Conservation (phyloP, 1,140 invertebrate species). For the Calliopsis andreniformis region DNA sequence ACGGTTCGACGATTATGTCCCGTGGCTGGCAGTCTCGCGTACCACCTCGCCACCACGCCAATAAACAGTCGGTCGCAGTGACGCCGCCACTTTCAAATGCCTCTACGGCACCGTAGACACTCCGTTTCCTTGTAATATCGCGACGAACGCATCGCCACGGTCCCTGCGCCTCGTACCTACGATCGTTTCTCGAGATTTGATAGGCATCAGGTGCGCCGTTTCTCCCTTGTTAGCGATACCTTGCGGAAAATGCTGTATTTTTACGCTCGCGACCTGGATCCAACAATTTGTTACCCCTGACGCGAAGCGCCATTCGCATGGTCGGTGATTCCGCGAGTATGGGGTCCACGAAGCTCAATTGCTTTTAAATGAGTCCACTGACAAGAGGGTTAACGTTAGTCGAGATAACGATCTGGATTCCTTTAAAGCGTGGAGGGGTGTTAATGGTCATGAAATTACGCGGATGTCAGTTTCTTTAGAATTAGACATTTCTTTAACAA, state of each 20-base stretch:
- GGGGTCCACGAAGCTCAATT: too few relatives aligned
- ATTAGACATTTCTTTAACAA: too few relatives aligned
- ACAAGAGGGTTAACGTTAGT: not conserved
- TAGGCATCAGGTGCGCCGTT: not conserved
- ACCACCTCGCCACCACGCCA: not conserved
- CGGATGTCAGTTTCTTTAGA: too few relatives aligned
- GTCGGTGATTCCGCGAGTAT: not conserved
- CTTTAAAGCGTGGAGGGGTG: too few relatives aligned
- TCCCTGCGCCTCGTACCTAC: not conserved
- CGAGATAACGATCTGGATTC: not conserved
- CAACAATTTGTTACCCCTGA: not conserved
- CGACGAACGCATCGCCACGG: not conserved
- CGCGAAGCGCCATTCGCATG: not conserved
- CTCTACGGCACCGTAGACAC: conserved; percentile 15
- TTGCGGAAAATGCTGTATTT: not conserved
- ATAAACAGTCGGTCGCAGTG: conserved; percentile 33
- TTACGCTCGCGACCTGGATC: not conserved
- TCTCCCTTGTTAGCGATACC: conserved; percentile 4
- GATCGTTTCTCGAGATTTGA: not conserved
- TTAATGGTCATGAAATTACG: too few relatives aligned
- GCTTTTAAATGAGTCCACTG: not conserved
- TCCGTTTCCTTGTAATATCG: conserved; percentile 12
- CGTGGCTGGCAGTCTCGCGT: not conserved
- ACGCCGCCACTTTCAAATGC: conserved; percentile 15
- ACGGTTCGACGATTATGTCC: conserved; percentile 22